Conservation (phyloP, 2,888 invertebrate species). For the Imbricaverruca yamaguchii region DNA sequence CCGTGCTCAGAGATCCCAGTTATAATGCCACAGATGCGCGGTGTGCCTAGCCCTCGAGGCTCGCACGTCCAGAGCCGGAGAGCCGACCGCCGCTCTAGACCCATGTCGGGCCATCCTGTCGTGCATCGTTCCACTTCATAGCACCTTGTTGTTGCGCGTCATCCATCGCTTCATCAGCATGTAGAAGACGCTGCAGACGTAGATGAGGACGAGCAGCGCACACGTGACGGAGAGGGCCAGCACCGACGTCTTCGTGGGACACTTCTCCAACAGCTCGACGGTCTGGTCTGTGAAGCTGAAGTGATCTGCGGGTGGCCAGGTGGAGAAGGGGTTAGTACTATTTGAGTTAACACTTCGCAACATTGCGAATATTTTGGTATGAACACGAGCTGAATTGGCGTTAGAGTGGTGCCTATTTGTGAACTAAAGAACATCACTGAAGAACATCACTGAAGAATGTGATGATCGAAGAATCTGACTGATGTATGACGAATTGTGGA, state of each 20-base stretch:
- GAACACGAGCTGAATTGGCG: no score
- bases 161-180: conserved; percentile 91
- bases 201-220: conserved; percentile 76
- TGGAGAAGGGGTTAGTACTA: no score
- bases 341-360: no score
- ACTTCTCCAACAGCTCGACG: conserved; percentile 80
- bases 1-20: background rate
- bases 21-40: conserved; percentile 1
- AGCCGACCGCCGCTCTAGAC: background rate
- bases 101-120: no score
- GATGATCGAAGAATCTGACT: no score
- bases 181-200: conserved; percentile 84
- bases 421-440: no score
- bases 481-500: no score
- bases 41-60: background rate
- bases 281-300: conserved; percentile 69
- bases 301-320: background rate
- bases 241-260: conserved; percentile 87
- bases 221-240: conserved; percentile 82
- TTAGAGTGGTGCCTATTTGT: no score
- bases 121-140: conserved; percentile 14
- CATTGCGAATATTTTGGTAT: no score
- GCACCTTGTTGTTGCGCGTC: conserved; percentile 29
- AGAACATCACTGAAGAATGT: background rate
- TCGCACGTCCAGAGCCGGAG: background rate